Evolutionary conservation across 2,113 vertebrate genomes (phyloP).

Genomic region (Collichthys lucidus): DNA sequence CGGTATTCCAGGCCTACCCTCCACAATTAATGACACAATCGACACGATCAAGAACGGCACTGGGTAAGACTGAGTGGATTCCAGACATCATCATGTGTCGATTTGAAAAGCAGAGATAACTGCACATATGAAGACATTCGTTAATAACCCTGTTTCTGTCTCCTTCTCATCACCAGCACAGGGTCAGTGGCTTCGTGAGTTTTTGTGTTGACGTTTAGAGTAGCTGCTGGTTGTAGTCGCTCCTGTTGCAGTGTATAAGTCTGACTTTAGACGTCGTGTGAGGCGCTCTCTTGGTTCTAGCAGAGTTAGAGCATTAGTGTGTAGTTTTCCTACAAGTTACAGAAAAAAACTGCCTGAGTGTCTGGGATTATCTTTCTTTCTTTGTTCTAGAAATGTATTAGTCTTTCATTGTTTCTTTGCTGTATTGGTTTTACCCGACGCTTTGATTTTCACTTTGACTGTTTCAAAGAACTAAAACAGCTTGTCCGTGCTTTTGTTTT

Average conservation of each 20-base stretch:
- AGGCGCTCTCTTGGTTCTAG: slow-evolving; percentile 10
- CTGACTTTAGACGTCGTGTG: neutral
- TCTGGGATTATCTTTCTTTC: neutral
- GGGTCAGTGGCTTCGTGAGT: slow-evolving; percentile 69
- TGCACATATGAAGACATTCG: slow-evolving; percentile 4
- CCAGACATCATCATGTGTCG: neutral
- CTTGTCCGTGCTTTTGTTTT: slow-evolving; percentile 14
- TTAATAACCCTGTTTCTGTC: slow-evolving; percentile 47
- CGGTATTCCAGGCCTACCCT: slow-evolving; percentile 32
- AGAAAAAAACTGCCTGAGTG: neutral
- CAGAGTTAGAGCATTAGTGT: neutral
- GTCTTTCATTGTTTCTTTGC: neutral
- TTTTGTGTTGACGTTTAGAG: slow-evolving; percentile 29
- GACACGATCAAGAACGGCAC: slow-evolving; percentile 74
- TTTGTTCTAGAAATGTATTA: neutral
- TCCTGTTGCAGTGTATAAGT: slow-evolving; percentile 4
- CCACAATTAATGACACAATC: slow-evolving; percentile 57
- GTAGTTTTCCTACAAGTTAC: neutral
- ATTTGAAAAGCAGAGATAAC: neutral
- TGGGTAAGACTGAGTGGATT: slow-evolving; percentile 67
- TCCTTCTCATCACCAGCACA: slow-evolving; percentile 67
- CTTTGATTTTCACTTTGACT: neutral
- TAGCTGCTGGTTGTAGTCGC: slow-evolving; percentile 48
- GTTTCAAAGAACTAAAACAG: neutral
- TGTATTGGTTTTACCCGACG: neutral